Evolutionary conservation across 2,888 invertebrate genomes (phyloP), one percentile per base, ranked within the genome.

Genomic region (Brenthis ino): DNA sequence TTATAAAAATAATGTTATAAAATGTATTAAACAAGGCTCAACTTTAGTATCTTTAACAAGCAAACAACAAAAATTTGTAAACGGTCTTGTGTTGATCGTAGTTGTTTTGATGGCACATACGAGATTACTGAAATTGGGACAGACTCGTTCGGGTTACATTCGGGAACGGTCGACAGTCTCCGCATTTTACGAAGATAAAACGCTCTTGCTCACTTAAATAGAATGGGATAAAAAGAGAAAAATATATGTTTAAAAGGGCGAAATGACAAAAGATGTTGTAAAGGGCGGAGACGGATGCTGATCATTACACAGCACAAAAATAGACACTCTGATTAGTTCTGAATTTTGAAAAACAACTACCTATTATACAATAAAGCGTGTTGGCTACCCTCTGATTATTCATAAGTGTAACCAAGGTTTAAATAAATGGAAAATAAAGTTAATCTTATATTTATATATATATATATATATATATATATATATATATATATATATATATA

Each of bases 271-370:
- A 43, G 8, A 43, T 65, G 55, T 37, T 53, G 55, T 48, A 76
- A 76, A 70, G 73, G 76, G 77, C 70, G 77, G 77, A 71, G 84
- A 83, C 88, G 89, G 89, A 90, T 87, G 88, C 87, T 86, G 87
- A 74, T 77, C 76, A 80, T 80, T 79, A 72, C 71, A 74, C 56
- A 72, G 50, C 65, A 75, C 74, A 69, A 68, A 75, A 76, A 76
- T 74, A 75, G 76, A 74, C 60, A 50, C 24, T 58, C 24, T 16
- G 14, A 50, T 43, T 43, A 43, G 37, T 43, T 43, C 37, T 43
- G 37, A 11, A 43, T n/a, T 51, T n/a, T 16, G n/a, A 14, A 51
- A n/a, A n/a, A 51, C 51, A 13, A 13, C 51, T 50, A 14, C 50
- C n/a, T 14, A n/a, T n/a, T 51, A 16, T 51, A n/a, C 51, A 51